These are phyloP conservation scores for Catamblyrhynchus diadema DNA, from an alignment of 2,797 vertebrate species.

Conservation along the genomic window DNA sequence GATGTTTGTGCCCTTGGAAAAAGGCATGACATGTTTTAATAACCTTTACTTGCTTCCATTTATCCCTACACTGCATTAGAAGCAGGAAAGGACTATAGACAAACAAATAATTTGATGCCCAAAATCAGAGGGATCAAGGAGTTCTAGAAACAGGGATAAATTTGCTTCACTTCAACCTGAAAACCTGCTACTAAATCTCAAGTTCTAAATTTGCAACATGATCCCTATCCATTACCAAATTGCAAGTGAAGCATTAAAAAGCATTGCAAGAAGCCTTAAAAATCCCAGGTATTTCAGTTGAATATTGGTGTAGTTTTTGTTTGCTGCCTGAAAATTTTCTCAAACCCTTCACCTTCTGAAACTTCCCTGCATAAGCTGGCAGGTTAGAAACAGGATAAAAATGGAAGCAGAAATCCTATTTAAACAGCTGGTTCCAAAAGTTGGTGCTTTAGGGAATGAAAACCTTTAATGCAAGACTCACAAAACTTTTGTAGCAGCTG, in stretches of 20 bases:
- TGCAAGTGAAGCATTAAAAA: background rate
- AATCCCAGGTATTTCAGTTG: background rate
- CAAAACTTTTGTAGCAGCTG: slow-evolving; percentile 1
- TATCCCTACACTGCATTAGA: background rate
- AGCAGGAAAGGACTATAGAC: background rate
- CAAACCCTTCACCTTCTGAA: background rate
- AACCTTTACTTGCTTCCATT: background rate
- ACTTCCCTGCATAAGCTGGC: background rate
- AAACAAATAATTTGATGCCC: background rate
- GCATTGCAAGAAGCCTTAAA: background rate
- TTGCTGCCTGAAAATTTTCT: background rate
- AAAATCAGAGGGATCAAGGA: background rate
- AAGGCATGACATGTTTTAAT: background rate
- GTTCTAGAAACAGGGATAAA: background rate
- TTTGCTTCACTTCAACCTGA: background rate
- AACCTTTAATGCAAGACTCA: slow-evolving; percentile 7
- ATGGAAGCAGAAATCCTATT: background rate
- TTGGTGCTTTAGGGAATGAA: background rate
- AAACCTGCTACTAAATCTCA: background rate
- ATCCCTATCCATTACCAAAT: background rate
- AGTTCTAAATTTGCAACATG: background rate
- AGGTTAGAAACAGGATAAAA: slow-evolving; percentile 18
- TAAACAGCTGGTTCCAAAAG: background rate
- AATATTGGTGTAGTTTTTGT: background rate
- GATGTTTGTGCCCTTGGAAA: background rate